Conservation (phyloP, 1,140 invertebrate species). For the Meloidogyne hapla region DNA sequence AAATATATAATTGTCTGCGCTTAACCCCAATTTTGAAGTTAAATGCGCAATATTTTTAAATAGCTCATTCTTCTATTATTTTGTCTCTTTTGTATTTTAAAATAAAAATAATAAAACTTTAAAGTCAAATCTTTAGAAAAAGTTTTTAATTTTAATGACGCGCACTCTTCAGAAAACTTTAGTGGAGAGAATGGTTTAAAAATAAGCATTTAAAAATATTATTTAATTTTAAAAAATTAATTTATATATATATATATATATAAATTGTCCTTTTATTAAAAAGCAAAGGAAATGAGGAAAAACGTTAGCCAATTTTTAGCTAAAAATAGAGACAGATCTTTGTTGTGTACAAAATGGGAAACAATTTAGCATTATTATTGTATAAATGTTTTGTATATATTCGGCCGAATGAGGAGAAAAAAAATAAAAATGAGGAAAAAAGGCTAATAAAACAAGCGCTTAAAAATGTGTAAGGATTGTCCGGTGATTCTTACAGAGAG, state of each 20-base stretch:
- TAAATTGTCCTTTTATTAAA: not conserved
- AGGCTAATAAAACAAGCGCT: not conserved
- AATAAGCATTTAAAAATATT: too few species aligned
- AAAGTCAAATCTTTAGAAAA: too few species aligned
- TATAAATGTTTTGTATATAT: slow-evolving; percentile 4
- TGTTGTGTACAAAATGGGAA: not conserved
- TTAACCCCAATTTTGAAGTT: not conserved
- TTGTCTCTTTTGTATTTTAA: not conserved
- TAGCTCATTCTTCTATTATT: not conserved
- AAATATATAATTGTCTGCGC: not conserved
- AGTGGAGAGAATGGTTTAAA: too few species aligned
- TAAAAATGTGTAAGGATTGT: not conserved
- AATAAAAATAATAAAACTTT: not conserved
- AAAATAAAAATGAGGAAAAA: not conserved
- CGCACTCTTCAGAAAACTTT: too few species aligned
- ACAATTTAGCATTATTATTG: not conserved
- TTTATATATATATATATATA: not conserved
- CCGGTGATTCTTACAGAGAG: not conserved
- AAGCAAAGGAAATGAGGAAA: not conserved
- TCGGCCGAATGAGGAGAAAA: not conserved
- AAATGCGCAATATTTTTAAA: not conserved
- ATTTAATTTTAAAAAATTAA: not conserved
- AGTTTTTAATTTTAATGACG: too few species aligned
- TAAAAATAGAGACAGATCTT: slow-evolving; percentile 6
- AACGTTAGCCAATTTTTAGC: slow-evolving; percentile 5